These are phyloP conservation scores for Phycodurus eques DNA, from an alignment of 2,113 vertebrate species.

Conservation along the genomic window DNA sequence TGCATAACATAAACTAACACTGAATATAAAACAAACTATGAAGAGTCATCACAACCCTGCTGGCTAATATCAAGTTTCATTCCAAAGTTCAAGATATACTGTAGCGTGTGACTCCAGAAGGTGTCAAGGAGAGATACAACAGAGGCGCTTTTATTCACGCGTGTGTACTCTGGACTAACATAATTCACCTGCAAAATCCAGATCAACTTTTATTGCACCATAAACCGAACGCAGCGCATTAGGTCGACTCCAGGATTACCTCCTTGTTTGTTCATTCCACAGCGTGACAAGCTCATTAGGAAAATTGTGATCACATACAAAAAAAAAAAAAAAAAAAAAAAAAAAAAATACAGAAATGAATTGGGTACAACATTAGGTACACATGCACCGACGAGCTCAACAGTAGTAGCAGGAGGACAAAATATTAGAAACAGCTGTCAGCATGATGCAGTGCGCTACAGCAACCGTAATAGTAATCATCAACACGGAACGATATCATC, in stretches of 20 bases:
- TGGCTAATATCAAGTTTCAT: conserved; percentile 7
- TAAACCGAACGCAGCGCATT: conserved; percentile 1
- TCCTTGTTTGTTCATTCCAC: not conserved
- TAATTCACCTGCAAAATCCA: conserved; percentile 3
- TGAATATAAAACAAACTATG: not conserved
- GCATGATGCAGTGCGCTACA: not conserved
- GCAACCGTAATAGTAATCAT: not conserved
- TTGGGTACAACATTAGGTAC: not conserved
- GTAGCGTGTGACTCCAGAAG: not conserved
- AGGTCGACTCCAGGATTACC: conserved; percentile 1
- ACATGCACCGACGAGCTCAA: not conserved
- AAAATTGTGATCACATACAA: conserved; percentile 9
- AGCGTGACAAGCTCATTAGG: conserved; percentile 4
- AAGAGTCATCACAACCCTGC: not conserved
- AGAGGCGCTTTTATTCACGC: conserved; percentile 4
- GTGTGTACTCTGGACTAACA: not conserved
- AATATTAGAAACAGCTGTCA: not conserved
- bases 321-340: not conserved
- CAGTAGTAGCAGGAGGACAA: not conserved
- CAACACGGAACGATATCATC: not conserved
- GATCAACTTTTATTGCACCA: conserved; percentile 4
- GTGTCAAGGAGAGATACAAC: not conserved
- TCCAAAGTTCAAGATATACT: conserved; percentile 17
- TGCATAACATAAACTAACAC: not conserved
- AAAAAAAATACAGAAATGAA: not conserved